Evolutionary conservation across 2,888 invertebrate species (phyloP), one percentile per base, ranked within the genome.

Genomic region (Melanostoma mellinum): DNA sequence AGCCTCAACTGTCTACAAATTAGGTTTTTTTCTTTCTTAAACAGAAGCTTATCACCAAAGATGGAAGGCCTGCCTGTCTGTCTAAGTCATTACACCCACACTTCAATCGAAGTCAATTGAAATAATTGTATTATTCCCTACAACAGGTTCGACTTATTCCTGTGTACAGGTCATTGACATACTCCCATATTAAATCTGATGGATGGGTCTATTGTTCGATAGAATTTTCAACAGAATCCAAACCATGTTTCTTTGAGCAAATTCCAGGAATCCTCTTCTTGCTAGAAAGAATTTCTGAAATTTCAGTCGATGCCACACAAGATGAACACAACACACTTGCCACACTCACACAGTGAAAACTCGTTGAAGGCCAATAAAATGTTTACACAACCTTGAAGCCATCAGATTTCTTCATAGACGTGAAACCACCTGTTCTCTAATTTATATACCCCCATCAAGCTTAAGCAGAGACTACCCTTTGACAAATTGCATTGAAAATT

Each of bases 381-480:
- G 36, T 36, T 36, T 9, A n/a, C 30, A 46, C 9, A 36, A 63
- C 61, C 48, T 46, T 46, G 44, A 46, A 46, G 10, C 4, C 3
- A 10, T 3, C 4, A 10, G 10, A 5, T 20, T 1, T 20, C 20
- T 20, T 20, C 6, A 10, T 3, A 35, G 3, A 46, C 10, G n/a
- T 8, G 10, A 36, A 63, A 63, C 63, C 63, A 63, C 63, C 63
- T 63, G 63, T 63, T 63, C 32, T 32, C 6, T 4, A 20, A 20
- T 48, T 2, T 38, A 9, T 30, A 36, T 9, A 32, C 32, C 3
- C 1, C 3, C 56, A 4, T 46, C 9, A 42, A 20, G 20, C 20
- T 20, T 1, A 20, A 20, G 1, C 20, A 20, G 20, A 20, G 20
- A 20, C 20, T 20, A 20, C 0, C 20, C 20, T 1, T 20, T 20